phyloP scores from a whole-genome alignment of 2,888 invertebrate genomes.

The Drosophila lacicola region DNA sequence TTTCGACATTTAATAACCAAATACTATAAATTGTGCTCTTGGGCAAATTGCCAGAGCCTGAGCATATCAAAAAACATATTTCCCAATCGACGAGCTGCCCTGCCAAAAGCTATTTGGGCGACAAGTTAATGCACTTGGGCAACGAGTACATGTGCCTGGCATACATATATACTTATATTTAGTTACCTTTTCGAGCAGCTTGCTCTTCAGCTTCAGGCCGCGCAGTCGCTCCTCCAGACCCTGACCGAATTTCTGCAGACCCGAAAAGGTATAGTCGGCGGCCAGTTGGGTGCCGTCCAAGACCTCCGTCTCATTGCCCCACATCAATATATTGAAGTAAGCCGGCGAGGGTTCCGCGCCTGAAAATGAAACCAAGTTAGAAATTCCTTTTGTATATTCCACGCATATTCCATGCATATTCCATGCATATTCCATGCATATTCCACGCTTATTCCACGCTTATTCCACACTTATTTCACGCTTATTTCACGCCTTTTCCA shows the following conservation, averaged over 20 bases:
- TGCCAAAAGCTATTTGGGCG: constrained; percentile 66
- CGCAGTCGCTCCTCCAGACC: constrained; percentile 94
- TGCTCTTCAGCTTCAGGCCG: constrained; percentile 92
- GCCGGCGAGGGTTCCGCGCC: constrained; percentile 97
- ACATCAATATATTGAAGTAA: constrained; percentile 95
- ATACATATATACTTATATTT: constrained; percentile 5
- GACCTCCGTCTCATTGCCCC: constrained; percentile 93
- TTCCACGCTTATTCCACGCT: no score
- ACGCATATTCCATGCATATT: no score
- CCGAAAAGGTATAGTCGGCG: constrained; percentile 97
- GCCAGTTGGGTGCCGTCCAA: constrained; percentile 96
- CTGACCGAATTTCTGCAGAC: constrained; percentile 97
- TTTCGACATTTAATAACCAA: constrained; percentile 68
- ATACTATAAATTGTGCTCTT: constrained; percentile 58
- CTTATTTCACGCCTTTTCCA: no score
- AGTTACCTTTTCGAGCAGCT: constrained; percentile 93
- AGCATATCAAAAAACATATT: constrained; percentile 55
- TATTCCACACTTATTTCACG: no score
- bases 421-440: no score
- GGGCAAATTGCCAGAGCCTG: constrained; percentile 65
- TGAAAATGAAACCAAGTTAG: constrained; percentile 76
- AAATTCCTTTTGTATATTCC: background rate
- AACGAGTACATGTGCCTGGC: constrained; percentile 17
- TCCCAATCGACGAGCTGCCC: constrained; percentile 66
- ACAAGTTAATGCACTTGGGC: constrained; percentile 68